Conservation (phyloP, 2,888 invertebrate genomes). For the Tineola bisselliella region DNA sequence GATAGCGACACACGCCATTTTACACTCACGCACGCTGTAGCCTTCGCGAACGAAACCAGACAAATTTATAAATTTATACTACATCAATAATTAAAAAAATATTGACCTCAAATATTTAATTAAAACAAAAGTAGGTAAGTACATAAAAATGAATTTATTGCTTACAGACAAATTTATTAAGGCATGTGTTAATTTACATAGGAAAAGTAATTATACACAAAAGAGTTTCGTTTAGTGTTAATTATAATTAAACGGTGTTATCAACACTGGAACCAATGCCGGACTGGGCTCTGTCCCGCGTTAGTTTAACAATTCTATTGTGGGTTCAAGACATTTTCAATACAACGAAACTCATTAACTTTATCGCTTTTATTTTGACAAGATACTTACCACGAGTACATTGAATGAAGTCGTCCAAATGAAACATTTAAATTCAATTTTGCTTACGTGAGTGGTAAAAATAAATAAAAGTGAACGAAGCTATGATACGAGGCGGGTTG, state of each 20-base stretch:
- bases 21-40: not conserved
- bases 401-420: constrained; percentile 7
- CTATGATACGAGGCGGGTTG: constrained; percentile 64
- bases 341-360: not conserved
- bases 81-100: too few species aligned
- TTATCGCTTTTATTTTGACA: not conserved
- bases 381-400: not conserved
- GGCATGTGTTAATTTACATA: not conserved
- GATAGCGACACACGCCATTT: constrained; percentile 25
- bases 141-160: not conserved
- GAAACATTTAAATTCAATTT: constrained; percentile 56
- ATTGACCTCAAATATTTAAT: not conserved
- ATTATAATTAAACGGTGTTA: too few species aligned
- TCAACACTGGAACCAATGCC: not conserved
- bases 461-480: constrained; percentile 60
- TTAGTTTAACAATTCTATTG: not conserved
- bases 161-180: not conserved
- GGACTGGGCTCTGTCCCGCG: not conserved
- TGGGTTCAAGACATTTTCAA: not conserved
- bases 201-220: not conserved
- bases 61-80: not conserved
- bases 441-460: constrained; percentile 64
- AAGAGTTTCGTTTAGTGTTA: too few species aligned
- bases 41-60: not conserved
- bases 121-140: not conserved